Evolutionary conservation across 2,888 invertebrate species (phyloP).

Genomic region (Chrysopilus asiliformis): DNA sequence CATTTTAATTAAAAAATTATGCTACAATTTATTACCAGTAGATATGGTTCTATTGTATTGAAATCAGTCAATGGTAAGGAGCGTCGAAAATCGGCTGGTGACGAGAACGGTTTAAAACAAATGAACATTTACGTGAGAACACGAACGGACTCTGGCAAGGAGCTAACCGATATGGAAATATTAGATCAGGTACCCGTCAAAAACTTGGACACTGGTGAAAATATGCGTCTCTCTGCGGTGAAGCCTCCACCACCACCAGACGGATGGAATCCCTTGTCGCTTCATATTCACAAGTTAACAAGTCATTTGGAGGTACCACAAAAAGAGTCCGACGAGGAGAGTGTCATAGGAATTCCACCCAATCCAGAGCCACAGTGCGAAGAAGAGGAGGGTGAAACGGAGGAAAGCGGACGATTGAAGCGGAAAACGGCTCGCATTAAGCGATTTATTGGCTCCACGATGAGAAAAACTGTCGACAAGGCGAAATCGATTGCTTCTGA

Average conservation of each 20-base stretch:
- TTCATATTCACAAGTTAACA: slow-evolving; percentile 88
- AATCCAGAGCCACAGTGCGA: slow-evolving; percentile 31
- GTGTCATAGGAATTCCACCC: slow-evolving; percentile 45
- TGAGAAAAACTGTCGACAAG: slow-evolving; percentile 82
- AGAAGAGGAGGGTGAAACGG: slow-evolving; percentile 36
- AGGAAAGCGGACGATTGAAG: slow-evolving; percentile 35
- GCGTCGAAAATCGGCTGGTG: slow-evolving; percentile 70
- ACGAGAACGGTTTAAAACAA: slow-evolving; percentile 58
- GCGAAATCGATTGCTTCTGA: slow-evolving; percentile 82
- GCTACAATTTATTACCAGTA: no score
- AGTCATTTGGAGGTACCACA: slow-evolving; percentile 68
- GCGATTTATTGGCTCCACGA: slow-evolving; percentile 74
- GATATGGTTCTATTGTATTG: slow-evolving; percentile 30
- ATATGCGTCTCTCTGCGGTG: slow-evolving; percentile 85
- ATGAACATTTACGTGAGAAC: slow-evolving; percentile 62
- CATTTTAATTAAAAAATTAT: no score
- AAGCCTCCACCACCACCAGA: slow-evolving; percentile 44
- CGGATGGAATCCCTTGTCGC: slow-evolving; percentile 86
- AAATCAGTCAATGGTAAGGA: slow-evolving; percentile 36
- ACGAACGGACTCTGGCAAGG: slow-evolving; percentile 74
- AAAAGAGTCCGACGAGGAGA: slow-evolving; percentile 66
- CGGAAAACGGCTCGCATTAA: slow-evolving; percentile 49
- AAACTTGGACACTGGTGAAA: slow-evolving; percentile 73
- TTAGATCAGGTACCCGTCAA: slow-evolving; percentile 79
- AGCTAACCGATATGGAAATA: slow-evolving; percentile 82